These are phyloP conservation scores for Aporophyla nigra DNA, from an alignment of 2,888 invertebrate genomes.

Conservation along the genomic window DNA sequence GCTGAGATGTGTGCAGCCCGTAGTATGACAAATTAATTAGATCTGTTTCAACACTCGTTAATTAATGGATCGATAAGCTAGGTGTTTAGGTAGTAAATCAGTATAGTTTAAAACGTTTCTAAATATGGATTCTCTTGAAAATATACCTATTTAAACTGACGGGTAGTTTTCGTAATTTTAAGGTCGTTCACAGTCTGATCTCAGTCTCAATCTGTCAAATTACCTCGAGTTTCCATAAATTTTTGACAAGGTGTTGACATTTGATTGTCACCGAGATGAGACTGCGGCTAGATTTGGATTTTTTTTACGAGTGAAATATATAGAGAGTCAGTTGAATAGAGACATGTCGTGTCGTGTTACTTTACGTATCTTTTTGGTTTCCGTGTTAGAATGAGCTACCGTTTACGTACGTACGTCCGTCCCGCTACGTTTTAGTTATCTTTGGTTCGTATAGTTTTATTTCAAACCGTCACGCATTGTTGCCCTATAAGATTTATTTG, in stretches of 20 bases:
- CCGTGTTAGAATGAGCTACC: background rate
- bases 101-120: slow-evolving; percentile 7
- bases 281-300: background rate
- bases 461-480: background rate
- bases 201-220: no score
- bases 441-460: no score
- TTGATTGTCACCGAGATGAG: no score
- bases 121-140: background rate
- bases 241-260: no score
- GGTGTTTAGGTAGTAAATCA: background rate
- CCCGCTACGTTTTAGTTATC: no score
- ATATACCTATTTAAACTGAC: background rate
- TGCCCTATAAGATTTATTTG: background rate
- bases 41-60: slow-evolving; percentile 58
- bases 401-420: no score
- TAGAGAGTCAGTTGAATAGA: background rate
- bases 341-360: background rate
- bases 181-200: no score
- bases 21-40: slow-evolving; percentile 58
- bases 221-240: no score
- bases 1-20: slow-evolving; percentile 14
- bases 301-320: background rate
- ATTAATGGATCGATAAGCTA: slow-evolving; percentile 53
- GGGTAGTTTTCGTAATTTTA: no score
- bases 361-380: background rate